These are phyloP conservation scores for Phoxinus phoxinus DNA, from an alignment of 2,113 vertebrate species.

Conservation along the genomic window DNA sequence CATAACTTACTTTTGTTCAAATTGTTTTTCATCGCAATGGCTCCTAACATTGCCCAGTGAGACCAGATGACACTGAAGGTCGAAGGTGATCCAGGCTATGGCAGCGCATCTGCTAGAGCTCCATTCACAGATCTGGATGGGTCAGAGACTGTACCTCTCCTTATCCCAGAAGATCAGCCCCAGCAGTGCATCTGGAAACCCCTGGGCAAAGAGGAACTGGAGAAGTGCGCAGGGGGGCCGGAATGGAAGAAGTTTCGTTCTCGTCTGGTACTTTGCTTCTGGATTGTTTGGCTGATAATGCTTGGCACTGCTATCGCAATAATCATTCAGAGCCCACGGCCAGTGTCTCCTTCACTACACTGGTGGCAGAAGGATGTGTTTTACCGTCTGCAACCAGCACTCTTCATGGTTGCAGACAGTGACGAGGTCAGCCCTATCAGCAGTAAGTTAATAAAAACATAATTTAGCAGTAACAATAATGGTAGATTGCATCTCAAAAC, in stretches of 20 bases:
- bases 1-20: not conserved
- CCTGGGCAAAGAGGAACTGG: constrained; percentile 68
- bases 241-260: constrained; percentile 70
- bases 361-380: constrained; percentile 78
- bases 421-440: constrained; percentile 47
- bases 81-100: constrained; percentile 63
- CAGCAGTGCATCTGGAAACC: constrained; percentile 58
- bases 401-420: constrained; percentile 38
- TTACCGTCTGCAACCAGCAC: constrained; percentile 65
- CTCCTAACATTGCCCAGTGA: not conserved
- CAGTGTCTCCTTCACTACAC: constrained; percentile 43
- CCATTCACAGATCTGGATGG: constrained; percentile 19
- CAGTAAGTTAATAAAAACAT: constrained; percentile 62
- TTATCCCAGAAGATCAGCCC: constrained; percentile 55
- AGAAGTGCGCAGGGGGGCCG: constrained; percentile 61
- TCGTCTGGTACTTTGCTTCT: constrained; percentile 72
- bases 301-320: constrained; percentile 63
- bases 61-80: constrained; percentile 70
- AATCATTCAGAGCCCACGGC: constrained; percentile 62
- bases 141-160: constrained; percentile 67
- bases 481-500: not conserved
- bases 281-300: constrained; percentile 71
- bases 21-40: not conserved
- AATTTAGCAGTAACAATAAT: not conserved
- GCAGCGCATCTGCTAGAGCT: constrained; percentile 44